phyloP scores from a whole-genome alignment of 2,113 vertebrate genomes.

The Oxyruncus cristatus region DNA sequence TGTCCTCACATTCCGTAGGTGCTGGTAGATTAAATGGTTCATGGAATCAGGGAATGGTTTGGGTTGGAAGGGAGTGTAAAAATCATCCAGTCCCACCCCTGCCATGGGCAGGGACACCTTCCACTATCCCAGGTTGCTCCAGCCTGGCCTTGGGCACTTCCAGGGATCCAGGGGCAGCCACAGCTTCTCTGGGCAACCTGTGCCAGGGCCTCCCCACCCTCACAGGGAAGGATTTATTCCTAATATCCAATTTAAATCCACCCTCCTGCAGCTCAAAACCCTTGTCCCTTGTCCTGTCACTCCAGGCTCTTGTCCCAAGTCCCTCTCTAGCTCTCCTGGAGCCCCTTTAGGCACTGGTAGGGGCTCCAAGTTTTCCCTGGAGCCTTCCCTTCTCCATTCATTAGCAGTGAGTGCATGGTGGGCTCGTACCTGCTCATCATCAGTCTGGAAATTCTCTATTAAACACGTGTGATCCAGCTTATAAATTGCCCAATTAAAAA shows the following conservation, averaged over 20 bases:
- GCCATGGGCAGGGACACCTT: not conserved
- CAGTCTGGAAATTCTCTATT: not conserved
- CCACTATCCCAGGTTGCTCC: not conserved
- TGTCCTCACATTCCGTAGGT: not conserved
- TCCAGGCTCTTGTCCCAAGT: not conserved
- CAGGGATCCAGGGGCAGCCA: not conserved
- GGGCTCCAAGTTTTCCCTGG: not conserved
- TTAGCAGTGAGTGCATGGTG: not conserved
- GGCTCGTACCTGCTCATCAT: not conserved
- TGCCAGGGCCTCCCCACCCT: not conserved
- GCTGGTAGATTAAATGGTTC: not conserved
- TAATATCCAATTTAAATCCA: not conserved
- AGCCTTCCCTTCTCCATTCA: rapidly evolving
- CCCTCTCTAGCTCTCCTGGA: not conserved
- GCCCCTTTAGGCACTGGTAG: rapidly evolving
- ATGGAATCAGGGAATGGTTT: not conserved
- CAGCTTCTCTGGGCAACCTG: not conserved
- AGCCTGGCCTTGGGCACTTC: not conserved
- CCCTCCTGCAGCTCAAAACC: not conserved
- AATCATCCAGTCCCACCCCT: not conserved
- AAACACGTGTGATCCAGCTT: not conserved
- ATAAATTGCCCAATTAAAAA: not conserved
- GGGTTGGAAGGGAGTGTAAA: not conserved
- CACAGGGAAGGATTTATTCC: not conserved
- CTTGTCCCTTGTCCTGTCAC: not conserved